Evolutionary conservation across 2,797 vertebrate species (phyloP).

Genomic region (Pteronotus mesoamericanus): DNA sequence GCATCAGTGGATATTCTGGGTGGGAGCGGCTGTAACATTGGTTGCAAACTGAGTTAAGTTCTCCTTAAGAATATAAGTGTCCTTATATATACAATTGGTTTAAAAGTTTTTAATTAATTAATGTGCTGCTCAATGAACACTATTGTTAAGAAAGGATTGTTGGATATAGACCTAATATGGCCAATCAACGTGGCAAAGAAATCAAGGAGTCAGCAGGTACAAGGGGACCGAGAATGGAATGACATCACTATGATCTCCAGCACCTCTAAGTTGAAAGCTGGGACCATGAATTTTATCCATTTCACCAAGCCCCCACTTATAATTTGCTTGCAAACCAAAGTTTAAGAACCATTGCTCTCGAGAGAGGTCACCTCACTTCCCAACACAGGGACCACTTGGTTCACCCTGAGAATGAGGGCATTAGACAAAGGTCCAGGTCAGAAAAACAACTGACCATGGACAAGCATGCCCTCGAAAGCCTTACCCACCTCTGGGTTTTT

Average conservation of each 20-base stretch:
- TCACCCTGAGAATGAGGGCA: neutral
- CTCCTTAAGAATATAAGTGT: neutral
- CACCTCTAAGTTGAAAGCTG: neutral
- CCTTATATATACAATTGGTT: neutral
- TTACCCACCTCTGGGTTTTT: neutral
- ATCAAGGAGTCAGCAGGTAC: neutral
- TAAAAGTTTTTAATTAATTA: neutral
- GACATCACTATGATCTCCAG: neutral
- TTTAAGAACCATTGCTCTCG: neutral
- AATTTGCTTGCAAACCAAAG: conserved; percentile 12
- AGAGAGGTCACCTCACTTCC: neutral
- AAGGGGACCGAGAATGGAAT: neutral
- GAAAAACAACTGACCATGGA: neutral
- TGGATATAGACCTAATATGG: neutral
- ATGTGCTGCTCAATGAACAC: neutral
- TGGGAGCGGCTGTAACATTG: neutral
- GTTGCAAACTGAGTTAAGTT: conserved; percentile 8
- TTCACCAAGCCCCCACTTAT: neutral
- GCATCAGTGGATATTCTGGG: neutral
- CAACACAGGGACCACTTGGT: neutral
- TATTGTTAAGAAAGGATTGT: neutral
- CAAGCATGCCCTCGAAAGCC: neutral
- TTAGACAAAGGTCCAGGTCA: neutral
- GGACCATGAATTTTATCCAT: neutral
- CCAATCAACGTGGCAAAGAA: neutral